A percentile compares a stretch with the other conserved stretches of the same genome.
Evolutionary conservation across 1,140 invertebrate species (phyloP).

Genomic region (Magallana ariakensis): DNA sequence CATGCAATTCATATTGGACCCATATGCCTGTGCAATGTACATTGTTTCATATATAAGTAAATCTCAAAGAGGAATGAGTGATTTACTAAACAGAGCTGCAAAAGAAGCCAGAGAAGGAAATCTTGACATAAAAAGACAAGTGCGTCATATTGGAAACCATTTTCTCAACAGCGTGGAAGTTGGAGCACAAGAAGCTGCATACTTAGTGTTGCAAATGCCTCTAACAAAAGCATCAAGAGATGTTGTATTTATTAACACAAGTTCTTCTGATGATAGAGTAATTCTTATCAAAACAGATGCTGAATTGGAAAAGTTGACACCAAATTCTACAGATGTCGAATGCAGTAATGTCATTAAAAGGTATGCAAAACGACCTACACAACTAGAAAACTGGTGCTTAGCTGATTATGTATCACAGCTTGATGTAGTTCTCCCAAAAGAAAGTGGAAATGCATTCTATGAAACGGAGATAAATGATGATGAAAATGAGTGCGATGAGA

Average conservation of each 20-base stretch:
- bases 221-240: too few species aligned
- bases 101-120: too few species aligned
- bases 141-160: conserved; percentile 42
- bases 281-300: conserved; percentile 3
- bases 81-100: not conserved
- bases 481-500: not conserved
- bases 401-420: too few species aligned
- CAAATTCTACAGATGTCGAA: conserved; percentile 33
- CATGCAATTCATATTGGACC: too few species aligned
- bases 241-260: too few species aligned
- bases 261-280: too few species aligned
- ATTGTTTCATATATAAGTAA: too few species aligned
- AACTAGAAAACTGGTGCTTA: too few species aligned
- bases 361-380: too few species aligned
- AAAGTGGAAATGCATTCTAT: not conserved
- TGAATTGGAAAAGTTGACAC: not conserved
- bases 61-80: not conserved
- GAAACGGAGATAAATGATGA: conserved; percentile 29
- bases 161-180: conserved; percentile 47
- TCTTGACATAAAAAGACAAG: not conserved
- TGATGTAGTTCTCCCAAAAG: conserved; percentile 6
- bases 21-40: too few species aligned
- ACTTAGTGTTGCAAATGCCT: not conserved
- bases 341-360: not conserved
- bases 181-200: conserved; percentile 53